Base-by-base conservation (phyloP, 2,113 vertebrate species). In the Phocoena phocoena region DNA sequence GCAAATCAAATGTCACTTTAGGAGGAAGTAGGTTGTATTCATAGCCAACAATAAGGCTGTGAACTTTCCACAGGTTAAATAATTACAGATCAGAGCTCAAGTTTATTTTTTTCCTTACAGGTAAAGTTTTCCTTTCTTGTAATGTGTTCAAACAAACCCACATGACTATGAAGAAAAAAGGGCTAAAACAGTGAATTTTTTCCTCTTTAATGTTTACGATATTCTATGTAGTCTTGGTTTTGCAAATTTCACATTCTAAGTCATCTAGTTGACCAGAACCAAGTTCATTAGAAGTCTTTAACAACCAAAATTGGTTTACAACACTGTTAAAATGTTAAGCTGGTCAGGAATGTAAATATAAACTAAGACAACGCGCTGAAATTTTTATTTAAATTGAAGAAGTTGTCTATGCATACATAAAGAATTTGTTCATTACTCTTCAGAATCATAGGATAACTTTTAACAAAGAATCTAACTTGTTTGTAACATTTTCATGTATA, bases 161-260 rank as follows among this genome's bases (percentile, higher is more conserved):
- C 14, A 82, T 21, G 62, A 82, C 21, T 79, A 74, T 25, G 3
- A 79, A 77, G 67, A 55, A 86, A 95, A 85, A 15, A 81, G 2
- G 21, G 23, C 71, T 67, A 68, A 95, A 82, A 91, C 0, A 70
- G 9, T 65, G 71, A 31, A 7, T 77, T 89, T 77, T 55, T 84
- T 25, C 31, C 44, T 67, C 63, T 86, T 50, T 47, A 11, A 81
- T 67, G 10, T 93, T 93, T 86, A 81, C 38, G 67, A 38, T 93
- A 63, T 47, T 80, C 58, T 95, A 21, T 20, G 20, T 65, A 71
- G 33, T 15, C 12, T 70, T 90, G 41, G 28, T 63, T 88, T 84
- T 90, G 11, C 8, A 88, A 90, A 93, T 79, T 80, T 93, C 33
- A 86, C 38, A 70, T 67, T 96, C 77, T 68, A 86, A 87, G 50